These are phyloP conservation scores for Drosophila melanica DNA, from an alignment of 1,140 invertebrate species.

Conservation along the genomic window DNA sequence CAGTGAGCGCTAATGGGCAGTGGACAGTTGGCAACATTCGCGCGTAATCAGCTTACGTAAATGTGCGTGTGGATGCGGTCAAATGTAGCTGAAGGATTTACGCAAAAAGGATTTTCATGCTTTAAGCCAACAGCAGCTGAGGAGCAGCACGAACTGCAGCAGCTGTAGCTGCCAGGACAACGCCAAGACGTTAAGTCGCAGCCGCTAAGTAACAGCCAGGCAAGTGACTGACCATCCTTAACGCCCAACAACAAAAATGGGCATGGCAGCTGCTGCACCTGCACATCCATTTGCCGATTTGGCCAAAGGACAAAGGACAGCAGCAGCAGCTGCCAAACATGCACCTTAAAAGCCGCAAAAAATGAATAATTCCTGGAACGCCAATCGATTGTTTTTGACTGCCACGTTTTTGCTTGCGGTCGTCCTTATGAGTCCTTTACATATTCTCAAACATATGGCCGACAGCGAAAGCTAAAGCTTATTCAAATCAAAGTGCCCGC, in stretches of 20 bases:
- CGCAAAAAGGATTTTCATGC: conserved; percentile 60
- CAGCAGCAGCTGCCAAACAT: too few species aligned
- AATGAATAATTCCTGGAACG: conserved; percentile 4
- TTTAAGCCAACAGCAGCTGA: conserved; percentile 16
- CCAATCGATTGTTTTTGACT: conserved; percentile 5
- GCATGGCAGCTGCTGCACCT: conserved; percentile 28
- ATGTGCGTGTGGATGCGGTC: conserved; percentile 68
- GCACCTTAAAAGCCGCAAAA: neutral
- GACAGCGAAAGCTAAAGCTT: neutral
- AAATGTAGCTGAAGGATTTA: conserved; percentile 65
- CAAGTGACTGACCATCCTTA: conserved; percentile 35
- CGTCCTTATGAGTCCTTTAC: neutral
- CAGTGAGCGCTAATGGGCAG: conserved; percentile 52
- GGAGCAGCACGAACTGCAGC: neutral
- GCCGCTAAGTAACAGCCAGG: conserved; percentile 34
- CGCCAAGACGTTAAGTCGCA: conserved; percentile 40
- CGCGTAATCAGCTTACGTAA: conserved; percentile 75
- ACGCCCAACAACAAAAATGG: too few species aligned
- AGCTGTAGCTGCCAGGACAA: conserved; percentile 4
- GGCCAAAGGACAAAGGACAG: too few species aligned
- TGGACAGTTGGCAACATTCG: conserved; percentile 35
- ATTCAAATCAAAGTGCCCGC: neutral
- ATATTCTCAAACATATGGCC: too few species aligned
- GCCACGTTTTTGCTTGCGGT: too few species aligned
- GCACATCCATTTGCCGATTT: neutral